These are phyloP conservation scores for Myotis findleyi DNA, from an alignment of 2,797 vertebrate species.

Conservation along the genomic window DNA sequence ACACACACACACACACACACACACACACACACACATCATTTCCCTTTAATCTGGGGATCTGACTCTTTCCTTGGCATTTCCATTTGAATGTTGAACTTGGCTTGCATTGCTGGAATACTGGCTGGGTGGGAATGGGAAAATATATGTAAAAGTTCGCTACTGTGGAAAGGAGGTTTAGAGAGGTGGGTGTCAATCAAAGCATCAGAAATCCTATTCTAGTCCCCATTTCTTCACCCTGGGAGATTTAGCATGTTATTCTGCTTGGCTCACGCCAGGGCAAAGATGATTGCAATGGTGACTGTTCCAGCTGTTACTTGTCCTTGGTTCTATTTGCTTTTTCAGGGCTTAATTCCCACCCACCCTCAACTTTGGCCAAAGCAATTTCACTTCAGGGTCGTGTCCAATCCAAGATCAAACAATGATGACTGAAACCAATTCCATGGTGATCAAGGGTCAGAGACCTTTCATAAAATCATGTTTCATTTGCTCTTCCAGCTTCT, in stretches of 20 bases:
- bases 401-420: constrained; percentile 81
- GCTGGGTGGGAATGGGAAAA: constrained; percentile 78
- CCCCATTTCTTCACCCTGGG: constrained; percentile 69
- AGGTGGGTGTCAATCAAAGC: constrained; percentile 69
- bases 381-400: constrained; percentile 84
- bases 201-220: constrained; percentile 64
- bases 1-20: background rate
- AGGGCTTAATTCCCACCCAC: constrained; percentile 79
- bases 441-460: constrained; percentile 79
- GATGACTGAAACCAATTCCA: constrained; percentile 81
- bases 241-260: constrained; percentile 82
- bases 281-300: constrained; percentile 70
- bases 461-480: constrained; percentile 42
- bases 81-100: constrained; percentile 83
- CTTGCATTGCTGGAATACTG: constrained; percentile 79
- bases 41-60: constrained; percentile 85
- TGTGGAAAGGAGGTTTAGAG: constrained; percentile 70
- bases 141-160: constrained; percentile 83
- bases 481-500: constrained; percentile 31
- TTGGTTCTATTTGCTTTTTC: constrained; percentile 83
- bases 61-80: constrained; percentile 83
- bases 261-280: constrained; percentile 80
- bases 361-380: constrained; percentile 83
- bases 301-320: constrained; percentile 80
- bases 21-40: constrained; percentile 73